Conservation (phyloP, 2,797 vertebrate species). For the Malacoctenus gilli region DNA sequence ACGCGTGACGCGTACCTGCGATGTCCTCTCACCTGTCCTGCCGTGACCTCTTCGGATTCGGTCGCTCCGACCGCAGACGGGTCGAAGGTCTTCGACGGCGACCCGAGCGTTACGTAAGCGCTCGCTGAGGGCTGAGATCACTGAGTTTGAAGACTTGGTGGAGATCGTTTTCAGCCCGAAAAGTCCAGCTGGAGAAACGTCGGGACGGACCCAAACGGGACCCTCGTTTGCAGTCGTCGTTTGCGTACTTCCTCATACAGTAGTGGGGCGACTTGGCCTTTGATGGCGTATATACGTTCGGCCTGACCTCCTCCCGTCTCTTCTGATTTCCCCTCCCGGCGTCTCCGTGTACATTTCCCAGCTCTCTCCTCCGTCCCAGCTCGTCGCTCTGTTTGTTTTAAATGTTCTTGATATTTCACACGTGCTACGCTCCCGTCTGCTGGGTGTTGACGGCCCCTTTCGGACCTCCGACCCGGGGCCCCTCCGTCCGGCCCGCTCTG, state of each 20-base stretch:
- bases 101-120: no score
- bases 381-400: conserved; percentile 67
- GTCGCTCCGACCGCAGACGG: neutral
- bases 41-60: conserved; percentile 13
- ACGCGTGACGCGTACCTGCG: conserved; percentile 2
- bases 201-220: no score
- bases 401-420: conserved; percentile 77
- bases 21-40: conserved; percentile 1
- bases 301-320: conserved; percentile 12
- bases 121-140: no score
- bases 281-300: neutral
- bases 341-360: conserved; percentile 69
- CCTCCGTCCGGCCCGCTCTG: neutral
- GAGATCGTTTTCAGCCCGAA: no score
- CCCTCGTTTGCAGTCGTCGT: no score
- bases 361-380: conserved; percentile 44
- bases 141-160: no score
- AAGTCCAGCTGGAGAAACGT: no score
- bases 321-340: neutral
- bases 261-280: no score
- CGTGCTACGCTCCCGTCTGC: conserved; percentile 52
- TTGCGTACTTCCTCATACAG: no score
- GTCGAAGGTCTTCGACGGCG: no score
- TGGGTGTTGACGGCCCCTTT: conserved; percentile 58
- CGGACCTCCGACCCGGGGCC: conserved; percentile 33